Base-by-base conservation (phyloP, 2,797 vertebrate genomes). In the Thalassophryne amazonica region DNA sequence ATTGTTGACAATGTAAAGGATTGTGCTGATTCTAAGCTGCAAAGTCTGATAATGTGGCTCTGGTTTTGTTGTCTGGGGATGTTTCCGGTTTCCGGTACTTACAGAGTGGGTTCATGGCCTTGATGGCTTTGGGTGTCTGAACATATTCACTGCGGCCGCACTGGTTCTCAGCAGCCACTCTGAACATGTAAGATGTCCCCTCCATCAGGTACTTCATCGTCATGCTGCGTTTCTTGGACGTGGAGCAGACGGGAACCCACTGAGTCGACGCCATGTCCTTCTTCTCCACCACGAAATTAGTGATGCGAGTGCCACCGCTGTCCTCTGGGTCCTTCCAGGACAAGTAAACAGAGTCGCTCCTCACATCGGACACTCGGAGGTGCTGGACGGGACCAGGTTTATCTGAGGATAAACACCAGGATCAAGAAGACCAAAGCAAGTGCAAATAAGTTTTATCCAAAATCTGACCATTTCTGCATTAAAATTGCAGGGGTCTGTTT, bases 241-340 rank as follows among this genome's bases (percentile, higher is more conserved):
- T 92, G 51, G 96, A 93, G 32, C 95, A 97, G 35, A 99, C 81
- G 32, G 97, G 91, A 35, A 97, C 87, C 97, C 97, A 99, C 47
- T 94, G 93, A 31, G 93, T 86, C 58, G 91, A 84, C 52, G 95
- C 90, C 18, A 92, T 91, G 65, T 99, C 97, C 77, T 93, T 97
- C 73, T 97, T 99, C 83, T 99, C 97, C 54, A 99, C 93, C 27
- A 99, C 90, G 27, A 98, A 99, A 84, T 99, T 99, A 15, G 95
- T 97, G 80, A 99, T 89, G 59, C 95, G 93, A 72, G 91, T 78
- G 5, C 97, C 97, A 1, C 97, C 97, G 21, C 89, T 94, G 70
- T 99, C 97, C 60, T 98, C 93, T n/a, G 97, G 97, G 76, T 99
- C 97, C 73, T 96, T 98, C 97, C 97, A 99, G 33, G 95, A 97